Base-by-base conservation (phyloP, 2,888 invertebrate genomes). In the Lepidocyrtinus sp. region DNA sequence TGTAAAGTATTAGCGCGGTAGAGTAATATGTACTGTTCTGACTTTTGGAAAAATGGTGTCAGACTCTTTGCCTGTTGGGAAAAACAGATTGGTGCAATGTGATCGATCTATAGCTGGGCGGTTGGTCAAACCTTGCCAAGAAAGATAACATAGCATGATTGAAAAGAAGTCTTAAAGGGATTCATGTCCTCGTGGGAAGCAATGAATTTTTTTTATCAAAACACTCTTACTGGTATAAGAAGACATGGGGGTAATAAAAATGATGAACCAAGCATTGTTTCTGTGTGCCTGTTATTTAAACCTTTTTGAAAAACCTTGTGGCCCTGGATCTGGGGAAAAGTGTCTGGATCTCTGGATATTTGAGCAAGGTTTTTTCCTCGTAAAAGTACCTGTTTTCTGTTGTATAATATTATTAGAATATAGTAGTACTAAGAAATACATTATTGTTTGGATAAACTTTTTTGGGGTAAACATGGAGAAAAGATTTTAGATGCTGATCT, bases 401-500 rank as follows among this genome's bases (percentile, higher is more conserved):
- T 12, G 59, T 21, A 59, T 59, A 21, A 59, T 21, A 59, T 36
- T 9, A 59, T 55, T 3, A 9, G 55, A 9, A 55, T 55, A 3
- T 55, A 17, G 55, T 2, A n/a, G n/a, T 55, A 55, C 5, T 36
- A 50, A 17, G 50, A 36, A 36, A 36, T 9, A 59, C 21, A 59
- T 59, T 59, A 59, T 59, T 59, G n/a, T 25, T n/a, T 7, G 21
- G 27, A 45, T 67, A 67, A 36, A 45, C 45, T 12, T 63, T 19
- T 24, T 12, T 5, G 45, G 45, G 45, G 45, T 36, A 45, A 67
- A 67, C 61, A 71, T 61, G 26, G 59, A 70, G 19, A 59, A 67
- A 50, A 70, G 70, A 68, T 46, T 65, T 36, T 64, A 25, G 65
- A 45, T 27, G 25, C 61, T 22, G 36, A 21, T 71, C 55, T 55